A percentile compares a stretch with the other conserved stretches of the same genome.
Conservation (phyloP, 2,888 invertebrate species). For the Drosophila picticornis region DNA sequence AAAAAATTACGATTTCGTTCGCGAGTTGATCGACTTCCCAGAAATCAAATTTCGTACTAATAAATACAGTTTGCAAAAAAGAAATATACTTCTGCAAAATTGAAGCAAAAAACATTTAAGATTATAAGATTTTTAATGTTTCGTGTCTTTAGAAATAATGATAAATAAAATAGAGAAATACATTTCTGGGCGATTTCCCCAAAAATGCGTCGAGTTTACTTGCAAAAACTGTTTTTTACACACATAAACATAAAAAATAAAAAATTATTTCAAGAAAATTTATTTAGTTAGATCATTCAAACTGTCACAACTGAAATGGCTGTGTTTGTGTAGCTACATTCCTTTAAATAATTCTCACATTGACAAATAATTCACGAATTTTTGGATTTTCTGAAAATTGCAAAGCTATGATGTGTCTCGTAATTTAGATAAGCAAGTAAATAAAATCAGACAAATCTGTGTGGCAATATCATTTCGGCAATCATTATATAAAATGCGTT, state of each 20-base stretch:
- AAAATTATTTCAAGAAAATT: not conserved
- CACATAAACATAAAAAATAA: not conserved
- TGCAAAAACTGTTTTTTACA: not conserved
- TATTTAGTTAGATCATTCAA: not conserved
- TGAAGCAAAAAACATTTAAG: not conserved
- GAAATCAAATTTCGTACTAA: not conserved
- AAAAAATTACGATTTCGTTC: not conserved
- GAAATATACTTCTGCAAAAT: not conserved
- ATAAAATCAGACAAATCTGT: not conserved
- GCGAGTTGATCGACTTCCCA: not conserved
- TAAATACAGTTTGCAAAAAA: not conserved
- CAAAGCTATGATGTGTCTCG: not conserved
- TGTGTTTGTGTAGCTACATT: not conserved
- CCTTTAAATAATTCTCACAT: not conserved
- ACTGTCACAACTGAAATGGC: not conserved
- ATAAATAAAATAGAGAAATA: not conserved
- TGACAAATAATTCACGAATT: not conserved
- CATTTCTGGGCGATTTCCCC: not conserved
- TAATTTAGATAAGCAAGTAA: not conserved
- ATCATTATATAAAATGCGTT: slow-evolving; percentile 1
- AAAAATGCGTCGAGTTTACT: not conserved
- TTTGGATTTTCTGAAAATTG: not conserved
- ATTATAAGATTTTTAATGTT: not conserved
- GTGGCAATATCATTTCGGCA: not conserved
- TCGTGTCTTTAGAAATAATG: not conserved